Base-by-base conservation (phyloP, 2,888 invertebrate genomes). In the Cyaniris semiargus region DNA sequence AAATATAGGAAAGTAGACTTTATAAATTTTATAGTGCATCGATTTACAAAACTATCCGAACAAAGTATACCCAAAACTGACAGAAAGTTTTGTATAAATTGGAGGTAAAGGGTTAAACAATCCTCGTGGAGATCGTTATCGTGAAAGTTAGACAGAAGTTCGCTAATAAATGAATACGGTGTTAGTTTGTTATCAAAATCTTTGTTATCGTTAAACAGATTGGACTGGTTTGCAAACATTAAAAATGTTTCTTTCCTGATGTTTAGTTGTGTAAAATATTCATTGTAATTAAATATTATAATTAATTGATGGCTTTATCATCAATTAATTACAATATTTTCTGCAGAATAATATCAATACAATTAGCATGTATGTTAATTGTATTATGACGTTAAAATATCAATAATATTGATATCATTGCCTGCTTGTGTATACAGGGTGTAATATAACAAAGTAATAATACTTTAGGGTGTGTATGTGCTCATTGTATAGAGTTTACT, bases 101-200 rank as follows among this genome's bases (percentile, higher is more conserved):
- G 27, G 27, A 66, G 66, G 66, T 66, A 66, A 27, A 21, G 27
- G 66, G 6, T 31, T 66, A 27, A 66, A 66, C 31, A 31, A 66
- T 66, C 27, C 66, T 66, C 15, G 53, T 66, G 10, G 27, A 23
- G 74, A 53, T 48, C 27, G 21, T 53, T 74, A 74, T 74, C 48
- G 53, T 27, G 8, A 72, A 72, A 72, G 74, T 74, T 53, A 5
- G 27, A 48, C 48, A 18, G 74, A 74, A 74, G 27, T 74, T 74
- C 74, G 74, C 27, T 74, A 74, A 27, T 53, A 74, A 74, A 74
- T 74, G 74, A 53, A 74, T 23, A 21, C 34, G 21, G 71, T 71
- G 44, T 48, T 72, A 48, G 74, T 48, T 74, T 48, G n/a, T 48
- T 53, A 74, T 53, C 53, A 27, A 27, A 44, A 72, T 48, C 21